These are phyloP conservation scores for Eriosoma lanigerum DNA, from an alignment of 1,140 invertebrate species.

Conservation along the genomic window DNA sequence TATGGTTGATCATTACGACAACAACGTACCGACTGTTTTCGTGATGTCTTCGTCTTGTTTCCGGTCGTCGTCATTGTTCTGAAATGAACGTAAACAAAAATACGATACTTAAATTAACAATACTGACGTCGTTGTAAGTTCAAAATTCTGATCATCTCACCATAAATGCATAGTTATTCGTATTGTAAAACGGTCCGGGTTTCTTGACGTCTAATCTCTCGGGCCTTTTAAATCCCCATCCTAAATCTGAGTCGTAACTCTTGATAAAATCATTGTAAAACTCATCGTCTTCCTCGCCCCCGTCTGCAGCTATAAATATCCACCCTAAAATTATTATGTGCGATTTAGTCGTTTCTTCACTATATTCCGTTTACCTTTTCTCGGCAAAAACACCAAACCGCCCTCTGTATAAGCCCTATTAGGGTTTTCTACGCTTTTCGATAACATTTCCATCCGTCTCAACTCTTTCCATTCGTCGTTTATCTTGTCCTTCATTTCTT, in stretches of 20 bases:
- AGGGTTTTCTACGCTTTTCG: constrained; percentile 30
- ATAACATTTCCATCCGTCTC: constrained; percentile 9
- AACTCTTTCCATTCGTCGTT: constrained; percentile 39
- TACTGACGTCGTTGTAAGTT: not conserved
- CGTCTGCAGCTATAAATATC: constrained; percentile 14
- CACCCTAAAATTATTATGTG: constrained; percentile 21
- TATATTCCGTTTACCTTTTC: constrained; percentile 54
- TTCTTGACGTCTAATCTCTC: constrained; percentile 93
- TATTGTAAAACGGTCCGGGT: constrained; percentile 77
- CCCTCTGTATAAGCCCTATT: constrained; percentile 61
- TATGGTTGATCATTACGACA: no score
- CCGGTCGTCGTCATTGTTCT: constrained; percentile 13
- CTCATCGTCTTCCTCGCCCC: constrained; percentile 48
- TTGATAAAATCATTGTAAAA: constrained; percentile 53
- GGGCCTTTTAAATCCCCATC: constrained; percentile 73
- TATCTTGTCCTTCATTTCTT: constrained; percentile 59
- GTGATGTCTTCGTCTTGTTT: constrained; percentile 4
- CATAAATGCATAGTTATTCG: constrained; percentile 64
- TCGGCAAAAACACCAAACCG: constrained; percentile 63
- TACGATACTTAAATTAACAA: no score
- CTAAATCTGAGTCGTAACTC: constrained; percentile 53
- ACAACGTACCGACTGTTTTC: constrained; percentile 41
- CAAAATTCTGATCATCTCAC: not conserved
- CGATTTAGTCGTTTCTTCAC: not conserved
- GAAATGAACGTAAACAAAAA: not conserved